Evolutionary conservation across 35 echinoderm and acorn worm species (phyloP).

Genomic region (Chiridota heheva): DNA sequence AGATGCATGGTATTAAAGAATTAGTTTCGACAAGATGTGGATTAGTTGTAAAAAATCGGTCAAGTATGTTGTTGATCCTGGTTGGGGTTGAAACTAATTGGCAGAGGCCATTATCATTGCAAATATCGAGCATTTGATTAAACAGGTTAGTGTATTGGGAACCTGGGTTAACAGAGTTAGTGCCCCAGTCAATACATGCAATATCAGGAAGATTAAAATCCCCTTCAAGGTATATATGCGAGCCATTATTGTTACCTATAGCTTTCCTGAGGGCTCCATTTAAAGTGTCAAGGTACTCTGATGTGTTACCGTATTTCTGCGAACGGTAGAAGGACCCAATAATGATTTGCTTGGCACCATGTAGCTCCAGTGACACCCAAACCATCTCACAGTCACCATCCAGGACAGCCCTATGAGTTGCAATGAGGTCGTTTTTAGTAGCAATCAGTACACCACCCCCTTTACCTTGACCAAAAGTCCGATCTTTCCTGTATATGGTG

Average conservation of each 20-base stretch:
- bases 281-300: neutral
- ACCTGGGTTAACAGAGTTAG: too few species aligned
- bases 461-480: neutral
- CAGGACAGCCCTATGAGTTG: conserved; percentile 9
- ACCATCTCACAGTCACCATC: conserved; percentile 41
- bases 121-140: too few species aligned
- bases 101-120: too few species aligned
- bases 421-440: conserved; percentile 24
- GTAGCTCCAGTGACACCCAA: conserved; percentile 8
- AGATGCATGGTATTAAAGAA: too few species aligned
- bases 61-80: too few species aligned
- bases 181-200: too few species aligned
- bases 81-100: too few species aligned
- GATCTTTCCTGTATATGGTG: conserved; percentile 14
- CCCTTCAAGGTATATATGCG: too few species aligned
- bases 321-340: conserved; percentile 5
- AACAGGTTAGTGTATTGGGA: too few species aligned
- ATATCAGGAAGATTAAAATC: too few species aligned
- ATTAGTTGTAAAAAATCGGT: too few species aligned
- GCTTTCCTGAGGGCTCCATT: neutral
- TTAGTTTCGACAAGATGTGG: too few species aligned
- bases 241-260: neutral
- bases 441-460: conserved; percentile 43
- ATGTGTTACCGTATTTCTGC: conserved; percentile 4
- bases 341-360: conserved; percentile 22